Evolutionary conservation across 1,140 invertebrate genomes (phyloP), one percentile per base, ranked within the genome.

Genomic region (Platorchestia sp.): DNA sequence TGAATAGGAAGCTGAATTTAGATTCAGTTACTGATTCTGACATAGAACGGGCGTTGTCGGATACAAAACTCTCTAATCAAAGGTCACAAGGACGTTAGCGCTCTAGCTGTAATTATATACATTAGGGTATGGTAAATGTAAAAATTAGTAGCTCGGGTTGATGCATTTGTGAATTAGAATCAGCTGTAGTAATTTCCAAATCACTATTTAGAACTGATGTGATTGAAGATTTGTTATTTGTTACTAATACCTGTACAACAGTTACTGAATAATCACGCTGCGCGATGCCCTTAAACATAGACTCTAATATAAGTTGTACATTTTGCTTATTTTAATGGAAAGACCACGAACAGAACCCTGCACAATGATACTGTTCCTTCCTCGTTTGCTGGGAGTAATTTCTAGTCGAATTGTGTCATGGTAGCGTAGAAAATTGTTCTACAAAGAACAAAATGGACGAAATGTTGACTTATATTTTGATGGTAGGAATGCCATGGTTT

Each of bases 391-490:
- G 40, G 36, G 91, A 93, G 91, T 41, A 93, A 44, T 45, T 19
- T 93, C 91, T 93, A 93, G 91, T 93, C 91, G 91, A 22, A 93
- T 10, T 93, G 91, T 93, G 91, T 93, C 91, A 93, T 93, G 43
- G 43, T 93, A 93, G 45, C 40, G 6, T 93, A 93, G 91, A 5
- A 44, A 44, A 89, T 42, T 43, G 43, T 89, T 0, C 10, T 42
- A 89, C 5, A 7, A 89, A 42, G 3, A 6, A 89, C 0, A 44
- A 42, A 44, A 89, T 5, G 0, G 6, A 42, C 19, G 6, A 6
- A 36, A 75, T n/a, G 59, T 36, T 75, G 14, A 36, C 36, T 1
- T 27, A 75, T 27, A 75, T 22, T 1, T 36, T 75, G 7, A 27
- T 22, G 10, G 27, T 36, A 75, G 59, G 59, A 75, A 75, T 36